These are phyloP conservation scores for Glyptemys insculpta DNA, from an alignment of 2,797 vertebrate genomes.

Conservation along the genomic window DNA sequence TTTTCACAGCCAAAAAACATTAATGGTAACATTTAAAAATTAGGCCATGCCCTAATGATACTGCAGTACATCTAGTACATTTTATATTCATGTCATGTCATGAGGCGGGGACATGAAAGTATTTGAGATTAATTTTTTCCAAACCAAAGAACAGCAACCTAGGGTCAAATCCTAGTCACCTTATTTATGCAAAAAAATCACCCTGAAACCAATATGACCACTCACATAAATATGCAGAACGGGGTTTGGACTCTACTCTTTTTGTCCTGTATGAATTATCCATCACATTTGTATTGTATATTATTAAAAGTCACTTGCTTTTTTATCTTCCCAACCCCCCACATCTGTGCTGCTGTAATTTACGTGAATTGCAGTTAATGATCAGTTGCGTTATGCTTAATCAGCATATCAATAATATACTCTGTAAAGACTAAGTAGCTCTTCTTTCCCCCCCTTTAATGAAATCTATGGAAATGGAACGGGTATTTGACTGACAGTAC, in stretches of 20 bases:
- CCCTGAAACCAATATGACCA: slow-evolving; percentile 32
- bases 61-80: fast-evolving
- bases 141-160: not conserved
- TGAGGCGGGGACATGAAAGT: not conserved
- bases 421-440: slow-evolving; percentile 60
- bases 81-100: not conserved
- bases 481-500: slow-evolving; percentile 63
- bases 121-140: not conserved
- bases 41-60: not conserved
- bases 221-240: slow-evolving; percentile 48
- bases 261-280: slow-evolving; percentile 63
- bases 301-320: slow-evolving; percentile 66
- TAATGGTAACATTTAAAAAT: not conserved
- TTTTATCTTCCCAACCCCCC: slow-evolving; percentile 51
- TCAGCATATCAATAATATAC: slow-evolving; percentile 71
- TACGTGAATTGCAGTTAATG: slow-evolving; percentile 67
- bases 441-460: slow-evolving; percentile 60
- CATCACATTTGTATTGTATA: slow-evolving; percentile 56
- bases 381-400: slow-evolving; percentile 75
- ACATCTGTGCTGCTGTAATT: slow-evolving; percentile 71
- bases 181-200: not conserved
- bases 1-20: not conserved
- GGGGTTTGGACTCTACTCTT: slow-evolving; percentile 19
- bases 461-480: slow-evolving; percentile 66
- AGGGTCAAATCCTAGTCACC: slow-evolving; percentile 7